Evolutionary conservation across 2,113 vertebrate genomes (phyloP), one percentile per base, ranked within the genome.

Genomic region (Hippopotamus amphibius): DNA sequence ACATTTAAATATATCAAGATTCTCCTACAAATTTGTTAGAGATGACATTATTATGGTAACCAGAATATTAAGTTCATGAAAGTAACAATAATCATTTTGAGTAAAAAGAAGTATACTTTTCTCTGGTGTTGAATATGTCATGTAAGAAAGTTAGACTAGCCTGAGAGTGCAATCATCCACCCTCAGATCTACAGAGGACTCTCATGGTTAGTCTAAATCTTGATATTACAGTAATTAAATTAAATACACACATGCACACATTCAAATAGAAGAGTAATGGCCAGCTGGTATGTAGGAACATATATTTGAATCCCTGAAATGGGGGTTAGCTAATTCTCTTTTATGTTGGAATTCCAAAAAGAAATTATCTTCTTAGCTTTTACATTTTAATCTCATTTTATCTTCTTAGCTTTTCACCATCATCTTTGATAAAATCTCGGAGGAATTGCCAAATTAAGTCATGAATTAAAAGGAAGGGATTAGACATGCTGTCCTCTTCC

Each of bases 1-100:
- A 74, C 19, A 83, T n/a, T 77, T 72, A 74, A 28, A 63, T 65
- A 74, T n/a, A 76, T 72, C 3, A 50, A 53, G 48, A 65, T 59
- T 88, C 28, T 93, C n/a, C 22, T 43, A 50, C 1, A 81, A 48
- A 5, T 80, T 55, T 72, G 30, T 74, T 74, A 88, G 14, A 71
- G 8, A 81, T 74, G 43, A 53, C 14, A 82, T 24, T 48, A 76
- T 71, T 77, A 82, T 22, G 16, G 2, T 50, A 84, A 87, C 0
- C 3, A 90, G 59, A 93, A 95, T 57, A 80, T 43, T 59, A 80
- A 88, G 22, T 55, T 74, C 7, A 63, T 90, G 53, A 66, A 90
- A 80, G 43, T 33, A 68, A 92, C 61, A 85, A 28, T 24, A 26
- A 19, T 80, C 10, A 77, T 77, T 89, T 28, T 65, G 43, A 48